These are phyloP conservation scores for Lindbergichthys nudifrons DNA, from an alignment of 2,797 vertebrate genomes.

Conservation along the genomic window DNA sequence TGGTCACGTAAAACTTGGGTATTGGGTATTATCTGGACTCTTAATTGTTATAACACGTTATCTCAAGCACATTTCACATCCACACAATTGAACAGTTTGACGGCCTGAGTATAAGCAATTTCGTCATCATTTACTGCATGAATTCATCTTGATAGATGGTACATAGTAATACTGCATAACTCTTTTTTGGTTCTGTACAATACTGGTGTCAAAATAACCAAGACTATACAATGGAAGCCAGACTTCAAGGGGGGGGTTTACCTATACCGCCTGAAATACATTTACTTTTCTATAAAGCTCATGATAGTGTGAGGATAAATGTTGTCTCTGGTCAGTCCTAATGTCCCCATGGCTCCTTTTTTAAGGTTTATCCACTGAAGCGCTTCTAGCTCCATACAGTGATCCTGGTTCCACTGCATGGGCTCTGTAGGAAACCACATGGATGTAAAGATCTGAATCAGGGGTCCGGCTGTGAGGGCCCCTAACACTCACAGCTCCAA, in stretches of 20 bases:
- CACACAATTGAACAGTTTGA: too few relatives aligned
- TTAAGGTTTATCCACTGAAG: constrained; percentile 63
- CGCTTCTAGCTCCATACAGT: constrained; percentile 43
- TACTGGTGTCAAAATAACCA: background rate
- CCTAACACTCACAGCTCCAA: constrained; percentile 35
- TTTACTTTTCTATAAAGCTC: background rate
- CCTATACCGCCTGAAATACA: background rate
- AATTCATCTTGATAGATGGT: background rate
- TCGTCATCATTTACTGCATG: background rate
- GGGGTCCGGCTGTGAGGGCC: constrained; percentile 53
- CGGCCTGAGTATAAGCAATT: background rate
- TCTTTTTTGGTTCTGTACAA: background rate
- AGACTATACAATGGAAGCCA: background rate
- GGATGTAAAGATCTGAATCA: constrained; percentile 41
- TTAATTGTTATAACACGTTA: too few relatives aligned
- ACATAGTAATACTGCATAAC: background rate
- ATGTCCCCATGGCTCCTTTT: constrained; percentile 47
- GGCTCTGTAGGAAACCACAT: constrained; percentile 48
- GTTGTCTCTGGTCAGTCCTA: constrained; percentile 47
- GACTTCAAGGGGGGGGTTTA: constrained; percentile 3
- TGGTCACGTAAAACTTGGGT: background rate
- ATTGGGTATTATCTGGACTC: background rate
- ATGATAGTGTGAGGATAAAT: constrained; percentile 38
- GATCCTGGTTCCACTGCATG: constrained; percentile 69
- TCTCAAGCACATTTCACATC: background rate